Evolutionary conservation across 2,113 vertebrate species (phyloP).

Genomic region (Mustela lutreola): DNA sequence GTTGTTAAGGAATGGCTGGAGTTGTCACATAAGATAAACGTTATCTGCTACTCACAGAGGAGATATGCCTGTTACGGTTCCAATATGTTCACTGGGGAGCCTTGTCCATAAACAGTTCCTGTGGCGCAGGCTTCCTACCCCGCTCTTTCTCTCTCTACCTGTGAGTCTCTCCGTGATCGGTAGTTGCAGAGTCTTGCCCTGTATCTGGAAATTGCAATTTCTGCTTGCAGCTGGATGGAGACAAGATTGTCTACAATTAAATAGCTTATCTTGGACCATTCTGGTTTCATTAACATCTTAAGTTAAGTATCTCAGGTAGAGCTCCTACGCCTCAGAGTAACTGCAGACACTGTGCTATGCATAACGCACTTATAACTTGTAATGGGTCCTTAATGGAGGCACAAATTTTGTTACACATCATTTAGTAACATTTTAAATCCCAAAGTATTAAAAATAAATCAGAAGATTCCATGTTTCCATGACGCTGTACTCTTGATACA

Average conservation of each 20-base stretch:
- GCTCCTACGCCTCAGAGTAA: background rate
- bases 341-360: background rate
- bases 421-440: slow-evolving; percentile 19
- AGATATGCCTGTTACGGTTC: background rate
- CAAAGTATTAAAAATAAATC: slow-evolving; percentile 45
- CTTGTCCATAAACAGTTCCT: background rate
- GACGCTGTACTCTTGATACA: background rate
- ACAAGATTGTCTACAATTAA: slow-evolving; percentile 10
- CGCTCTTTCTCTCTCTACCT: background rate
- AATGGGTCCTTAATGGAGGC: background rate
- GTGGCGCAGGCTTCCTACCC: background rate
- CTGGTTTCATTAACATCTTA: background rate
- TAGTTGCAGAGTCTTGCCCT: background rate
- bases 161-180: background rate
- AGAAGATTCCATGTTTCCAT: background rate
- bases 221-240: background rate
- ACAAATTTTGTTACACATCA: background rate
- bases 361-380: background rate
- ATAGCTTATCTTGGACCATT: slow-evolving; percentile 2
- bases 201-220: background rate
- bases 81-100: background rate
- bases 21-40: background rate
- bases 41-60: background rate
- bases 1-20: background rate
- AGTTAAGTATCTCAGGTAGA: background rate